Evolutionary conservation across 2,113 vertebrate genomes (phyloP).

Genomic region (Malurus melanocephalus): DNA sequence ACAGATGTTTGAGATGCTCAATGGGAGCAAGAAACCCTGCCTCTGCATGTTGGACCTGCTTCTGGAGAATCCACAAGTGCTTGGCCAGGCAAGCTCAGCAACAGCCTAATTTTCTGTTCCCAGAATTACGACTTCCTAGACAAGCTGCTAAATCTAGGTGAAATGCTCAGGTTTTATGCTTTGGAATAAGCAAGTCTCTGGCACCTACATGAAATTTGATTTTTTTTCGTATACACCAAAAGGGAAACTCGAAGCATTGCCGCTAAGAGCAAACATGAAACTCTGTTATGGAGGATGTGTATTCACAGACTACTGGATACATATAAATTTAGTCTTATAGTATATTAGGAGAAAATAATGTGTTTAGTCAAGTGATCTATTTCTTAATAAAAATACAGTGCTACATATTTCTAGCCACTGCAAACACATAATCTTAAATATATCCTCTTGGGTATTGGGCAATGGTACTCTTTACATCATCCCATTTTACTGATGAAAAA

Average conservation of each 20-base stretch:
- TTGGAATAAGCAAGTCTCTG: background rate
- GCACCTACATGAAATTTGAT: background rate
- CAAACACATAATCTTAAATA: background rate
- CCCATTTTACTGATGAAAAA: background rate
- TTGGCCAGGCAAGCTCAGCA: background rate
- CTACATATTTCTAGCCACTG: background rate
- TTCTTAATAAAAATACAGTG: background rate
- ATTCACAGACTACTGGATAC: background rate
- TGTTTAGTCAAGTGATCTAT: background rate
- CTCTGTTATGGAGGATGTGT: background rate
- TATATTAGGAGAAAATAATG: background rate
- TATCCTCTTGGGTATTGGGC: background rate
- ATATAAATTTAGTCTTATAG: background rate
- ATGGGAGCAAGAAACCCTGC: background rate
- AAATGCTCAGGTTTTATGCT: background rate
- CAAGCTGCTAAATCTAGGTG: background rate
- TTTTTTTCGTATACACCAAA: background rate
- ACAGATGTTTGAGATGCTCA: constrained; percentile 22
- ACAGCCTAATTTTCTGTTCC: background rate
- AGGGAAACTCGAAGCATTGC: background rate
- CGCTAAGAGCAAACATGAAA: background rate
- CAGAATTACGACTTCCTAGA: background rate
- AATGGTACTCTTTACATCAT: background rate
- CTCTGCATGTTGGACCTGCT: background rate
- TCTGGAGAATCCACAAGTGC: background rate